These are phyloP conservation scores for Sebastes matsubarae DNA, from an alignment of 2,797 vertebrate species.

Conservation along the genomic window DNA sequence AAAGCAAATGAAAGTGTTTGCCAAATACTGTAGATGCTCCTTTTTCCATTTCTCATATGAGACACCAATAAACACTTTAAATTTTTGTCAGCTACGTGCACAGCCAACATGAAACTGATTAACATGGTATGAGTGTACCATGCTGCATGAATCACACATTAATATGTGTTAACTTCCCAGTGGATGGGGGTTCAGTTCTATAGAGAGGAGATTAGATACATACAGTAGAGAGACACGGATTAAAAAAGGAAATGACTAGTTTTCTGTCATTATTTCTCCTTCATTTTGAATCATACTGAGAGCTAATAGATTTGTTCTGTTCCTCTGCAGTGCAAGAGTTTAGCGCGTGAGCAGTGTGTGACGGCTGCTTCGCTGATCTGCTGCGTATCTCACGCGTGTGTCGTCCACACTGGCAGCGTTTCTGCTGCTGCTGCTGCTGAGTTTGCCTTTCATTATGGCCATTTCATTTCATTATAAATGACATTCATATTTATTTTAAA, in stretches of 20 bases:
- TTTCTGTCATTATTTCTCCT: not conserved
- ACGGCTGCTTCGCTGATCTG: too few species aligned
- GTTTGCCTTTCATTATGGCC: too few species aligned
- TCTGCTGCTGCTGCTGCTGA: too few species aligned
- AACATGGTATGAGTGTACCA: not conserved
- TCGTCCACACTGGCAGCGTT: too few species aligned
- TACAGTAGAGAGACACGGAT: not conserved
- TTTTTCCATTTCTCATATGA: constrained; percentile 2
- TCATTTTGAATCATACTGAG: not conserved
- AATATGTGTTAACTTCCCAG: not conserved
- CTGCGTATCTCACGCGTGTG: accelerated
- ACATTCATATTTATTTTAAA: too few species aligned
- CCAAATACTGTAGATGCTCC: constrained; percentile 9
- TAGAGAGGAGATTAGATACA: not conserved
- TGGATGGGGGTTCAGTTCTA: not conserved
- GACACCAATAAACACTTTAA: constrained; percentile 21
- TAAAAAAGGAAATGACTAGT: not conserved
- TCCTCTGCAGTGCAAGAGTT: not conserved
- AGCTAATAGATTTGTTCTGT: not conserved
- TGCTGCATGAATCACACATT: constrained; percentile 5
- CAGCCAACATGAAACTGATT: constrained; percentile 10
- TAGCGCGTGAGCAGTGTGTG: not conserved
- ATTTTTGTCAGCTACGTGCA: not conserved
- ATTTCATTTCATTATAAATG: accelerated
- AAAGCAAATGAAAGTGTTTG: constrained; percentile 26